phyloP scores from a whole-genome alignment of 2,888 invertebrate genomes.

The Linnaemya vulpina region DNA sequence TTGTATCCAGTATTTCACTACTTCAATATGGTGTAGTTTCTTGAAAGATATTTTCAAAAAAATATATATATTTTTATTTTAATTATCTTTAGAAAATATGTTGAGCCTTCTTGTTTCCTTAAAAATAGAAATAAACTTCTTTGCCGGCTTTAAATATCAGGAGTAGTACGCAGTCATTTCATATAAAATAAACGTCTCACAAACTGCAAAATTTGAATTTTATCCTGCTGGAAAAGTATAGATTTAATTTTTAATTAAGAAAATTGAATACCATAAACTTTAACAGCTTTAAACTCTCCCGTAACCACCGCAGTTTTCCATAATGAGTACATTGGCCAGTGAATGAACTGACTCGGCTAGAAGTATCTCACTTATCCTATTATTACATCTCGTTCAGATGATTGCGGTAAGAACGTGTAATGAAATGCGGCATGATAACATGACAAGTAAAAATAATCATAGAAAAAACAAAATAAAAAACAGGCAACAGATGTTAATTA shows the following conservation, averaged over 20 bases:
- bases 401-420: constrained; percentile 65
- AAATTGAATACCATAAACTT: background rate
- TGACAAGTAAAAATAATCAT: constrained; percentile 4
- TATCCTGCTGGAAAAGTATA: background rate
- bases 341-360: background rate
- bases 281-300: background rate
- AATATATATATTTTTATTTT: too few relatives aligned
- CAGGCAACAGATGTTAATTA: constrained; percentile 29
- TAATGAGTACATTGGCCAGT: background rate
- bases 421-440: constrained; percentile 54
- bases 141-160: too few relatives aligned
- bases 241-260: background rate
- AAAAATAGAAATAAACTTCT: too few relatives aligned
- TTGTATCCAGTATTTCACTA: too few relatives aligned
- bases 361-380: constrained; percentile 59
- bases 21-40: too few relatives aligned
- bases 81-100: too few relatives aligned
- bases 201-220: too few relatives aligned
- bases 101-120: too few relatives aligned
- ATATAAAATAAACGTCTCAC: too few relatives aligned
- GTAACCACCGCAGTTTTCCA: background rate
- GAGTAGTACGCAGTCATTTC: too few relatives aligned
- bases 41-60: too few relatives aligned
- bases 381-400: constrained; percentile 66
- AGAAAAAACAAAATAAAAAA: background rate